A percentile compares a stretch with the other conserved stretches of the same genome.
Evolutionary conservation across 1,140 invertebrate species (phyloP).

Genomic region (Drosophila dunni): DNA sequence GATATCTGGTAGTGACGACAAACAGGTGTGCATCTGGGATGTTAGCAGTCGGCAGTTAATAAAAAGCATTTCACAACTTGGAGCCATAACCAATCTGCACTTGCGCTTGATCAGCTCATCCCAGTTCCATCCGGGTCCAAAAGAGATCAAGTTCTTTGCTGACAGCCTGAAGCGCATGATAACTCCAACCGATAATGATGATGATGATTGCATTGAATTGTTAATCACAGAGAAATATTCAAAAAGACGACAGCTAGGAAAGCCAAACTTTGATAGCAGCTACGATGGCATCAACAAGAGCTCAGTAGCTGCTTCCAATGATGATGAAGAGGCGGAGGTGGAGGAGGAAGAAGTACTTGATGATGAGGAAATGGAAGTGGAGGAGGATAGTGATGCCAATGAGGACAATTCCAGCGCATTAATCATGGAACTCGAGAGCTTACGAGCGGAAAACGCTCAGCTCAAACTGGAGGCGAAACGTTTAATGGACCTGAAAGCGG

Average conservation of each 20-base stretch:
- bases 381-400: background rate
- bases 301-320: background rate
- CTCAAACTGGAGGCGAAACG: slow-evolving; percentile 48
- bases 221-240: slow-evolving; percentile 54
- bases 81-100: slow-evolving; percentile 89
- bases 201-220: slow-evolving; percentile 69
- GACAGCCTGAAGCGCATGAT: slow-evolving; percentile 81
- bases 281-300: slow-evolving; percentile 1
- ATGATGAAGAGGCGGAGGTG: background rate
- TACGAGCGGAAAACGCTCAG: slow-evolving; percentile 51
- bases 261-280: slow-evolving; percentile 22
- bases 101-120: slow-evolving; percentile 86
- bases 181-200: slow-evolving; percentile 48
- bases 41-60: slow-evolving; percentile 90
- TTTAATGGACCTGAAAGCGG: slow-evolving; percentile 7
- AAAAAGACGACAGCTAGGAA: background rate
- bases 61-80: slow-evolving; percentile 89
- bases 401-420: slow-evolving; percentile 34
- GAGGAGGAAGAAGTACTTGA: background rate
- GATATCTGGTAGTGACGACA: slow-evolving; percentile 91
- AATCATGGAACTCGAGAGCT: slow-evolving; percentile 14
- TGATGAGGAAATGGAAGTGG: slow-evolving; percentile 9
- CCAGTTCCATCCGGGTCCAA: slow-evolving; percentile 81
- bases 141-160: slow-evolving; percentile 84
- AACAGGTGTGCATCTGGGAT: slow-evolving; percentile 92